Evolutionary conservation across 2,113 vertebrate genomes (phyloP).

Genomic region (Eurypyga helias): DNA sequence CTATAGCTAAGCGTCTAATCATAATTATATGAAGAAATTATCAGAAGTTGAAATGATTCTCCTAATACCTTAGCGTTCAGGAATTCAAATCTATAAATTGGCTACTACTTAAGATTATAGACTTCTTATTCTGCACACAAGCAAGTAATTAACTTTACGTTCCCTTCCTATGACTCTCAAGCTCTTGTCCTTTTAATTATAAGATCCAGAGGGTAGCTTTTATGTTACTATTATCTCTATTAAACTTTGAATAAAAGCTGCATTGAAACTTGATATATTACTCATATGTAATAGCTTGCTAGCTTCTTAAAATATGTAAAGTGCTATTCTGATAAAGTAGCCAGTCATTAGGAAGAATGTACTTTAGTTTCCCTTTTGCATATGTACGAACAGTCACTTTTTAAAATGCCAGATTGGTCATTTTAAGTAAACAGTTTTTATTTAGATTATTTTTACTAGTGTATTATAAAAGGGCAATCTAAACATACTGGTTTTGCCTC

Average conservation of each 20-base stretch:
- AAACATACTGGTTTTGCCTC: neutral
- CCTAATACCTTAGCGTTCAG: slow-evolving; percentile 1
- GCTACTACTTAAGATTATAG: slow-evolving; percentile 30
- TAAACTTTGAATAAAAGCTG: slow-evolving; percentile 30
- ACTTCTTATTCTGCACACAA: neutral
- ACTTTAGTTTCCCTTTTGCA: neutral
- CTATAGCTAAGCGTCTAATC: slow-evolving; percentile 14
- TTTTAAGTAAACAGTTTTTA: neutral
- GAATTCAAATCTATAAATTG: slow-evolving; percentile 23
- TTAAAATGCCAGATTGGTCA: neutral
- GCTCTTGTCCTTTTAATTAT: slow-evolving; percentile 47
- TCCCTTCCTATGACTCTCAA: neutral
- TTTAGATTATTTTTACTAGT: neutral
- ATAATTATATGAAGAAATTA: slow-evolving; percentile 50
- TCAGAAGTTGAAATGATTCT: slow-evolving; percentile 8
- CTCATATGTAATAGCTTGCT: neutral
- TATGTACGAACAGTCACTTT: neutral
- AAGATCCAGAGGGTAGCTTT: neutral
- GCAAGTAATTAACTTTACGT: slow-evolving; percentile 9
- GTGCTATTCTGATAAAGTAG: neutral
- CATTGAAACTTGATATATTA: slow-evolving; percentile 30
- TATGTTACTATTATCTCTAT: neutral
- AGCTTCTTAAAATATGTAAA: neutral
- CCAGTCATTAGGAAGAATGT: neutral
- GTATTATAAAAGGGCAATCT: neutral